phyloP scores from a whole-genome alignment of 2,888 invertebrate genomes.

The Archips crataeganus region DNA sequence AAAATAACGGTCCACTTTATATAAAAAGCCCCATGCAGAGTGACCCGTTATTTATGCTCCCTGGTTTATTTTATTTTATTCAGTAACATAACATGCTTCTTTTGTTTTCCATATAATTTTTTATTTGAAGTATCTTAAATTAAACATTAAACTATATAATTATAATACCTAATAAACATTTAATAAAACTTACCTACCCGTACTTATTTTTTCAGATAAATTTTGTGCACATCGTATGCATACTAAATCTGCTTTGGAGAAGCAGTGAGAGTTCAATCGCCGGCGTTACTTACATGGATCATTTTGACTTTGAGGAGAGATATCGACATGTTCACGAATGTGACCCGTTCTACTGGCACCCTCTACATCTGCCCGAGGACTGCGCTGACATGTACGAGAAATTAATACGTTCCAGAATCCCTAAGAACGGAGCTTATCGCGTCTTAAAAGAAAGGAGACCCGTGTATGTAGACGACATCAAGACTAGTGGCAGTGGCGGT shows the following conservation, averaged over 20 bases:
- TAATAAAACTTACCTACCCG: background rate
- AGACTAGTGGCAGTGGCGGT: background rate
- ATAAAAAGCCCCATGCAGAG: no score
- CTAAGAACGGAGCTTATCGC: slow-evolving; percentile 50
- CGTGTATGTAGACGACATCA: slow-evolving; percentile 9
- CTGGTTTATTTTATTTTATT: background rate
- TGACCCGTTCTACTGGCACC: slow-evolving; percentile 75
- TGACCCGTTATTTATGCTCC: no score
- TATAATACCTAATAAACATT: background rate
- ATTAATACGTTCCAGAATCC: slow-evolving; percentile 58
- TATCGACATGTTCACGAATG: slow-evolving; percentile 70
- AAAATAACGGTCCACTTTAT: no score
- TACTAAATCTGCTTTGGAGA: background rate
- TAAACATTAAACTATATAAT: no score
- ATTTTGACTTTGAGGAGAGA: slow-evolving; percentile 70
- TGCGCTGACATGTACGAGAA: slow-evolving; percentile 67
- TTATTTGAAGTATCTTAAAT: background rate
- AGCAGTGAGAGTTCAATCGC: slow-evolving; percentile 57
- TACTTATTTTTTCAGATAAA: slow-evolving; percentile 11
- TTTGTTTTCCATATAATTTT: background rate
- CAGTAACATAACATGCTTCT: background rate
- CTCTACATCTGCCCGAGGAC: slow-evolving; percentile 70
- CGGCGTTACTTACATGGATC: slow-evolving; percentile 73
- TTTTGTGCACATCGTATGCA: background rate
- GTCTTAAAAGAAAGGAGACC: slow-evolving; percentile 51